Evolutionary conservation across 92 coral and sea anemone species (phyloP).

Genomic region (Pocillopora meandrina): DNA sequence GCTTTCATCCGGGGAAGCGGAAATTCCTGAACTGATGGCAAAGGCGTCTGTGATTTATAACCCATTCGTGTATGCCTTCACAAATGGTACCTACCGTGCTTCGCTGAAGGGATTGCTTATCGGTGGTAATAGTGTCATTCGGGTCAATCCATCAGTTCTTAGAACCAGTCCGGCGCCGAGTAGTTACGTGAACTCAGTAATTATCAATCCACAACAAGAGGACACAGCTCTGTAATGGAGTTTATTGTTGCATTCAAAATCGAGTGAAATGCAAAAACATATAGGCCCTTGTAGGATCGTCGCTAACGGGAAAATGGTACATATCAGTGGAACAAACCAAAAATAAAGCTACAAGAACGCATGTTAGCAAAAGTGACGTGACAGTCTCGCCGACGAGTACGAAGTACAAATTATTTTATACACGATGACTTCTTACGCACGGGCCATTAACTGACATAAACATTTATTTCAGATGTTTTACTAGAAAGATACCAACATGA

Average conservation of each 20-base stretch:
- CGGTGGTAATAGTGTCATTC: not conserved
- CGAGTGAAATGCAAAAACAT: too few species aligned
- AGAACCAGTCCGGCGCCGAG: not conserved
- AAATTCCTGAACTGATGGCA: conserved; percentile 73
- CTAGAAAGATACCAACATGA: too few species aligned
- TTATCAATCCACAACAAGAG: not conserved
- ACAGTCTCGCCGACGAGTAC: too few species aligned
- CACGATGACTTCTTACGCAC: too few species aligned
- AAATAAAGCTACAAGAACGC: too few species aligned
- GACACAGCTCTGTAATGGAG: conserved; percentile 19
- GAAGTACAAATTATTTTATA: too few species aligned
- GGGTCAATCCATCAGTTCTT: not conserved
- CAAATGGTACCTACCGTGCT: conserved; percentile 34
- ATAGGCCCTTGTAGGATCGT: too few species aligned
- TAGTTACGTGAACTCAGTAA: conserved; percentile 5
- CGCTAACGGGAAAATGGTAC: too few species aligned
- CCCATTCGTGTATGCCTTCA: conserved; percentile 56
- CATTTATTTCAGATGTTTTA: too few species aligned
- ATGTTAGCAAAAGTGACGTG: too few species aligned
- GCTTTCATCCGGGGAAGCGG: conserved; percentile 56
- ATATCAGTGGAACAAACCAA: too few species aligned
- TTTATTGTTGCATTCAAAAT: not conserved
- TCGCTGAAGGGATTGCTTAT: conserved; percentile 20
- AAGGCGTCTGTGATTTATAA: conserved; percentile 71
- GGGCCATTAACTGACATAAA: too few species aligned